Percentiles rank a stretch among this genome's conserved stretches.
phyloP scores from a whole-genome alignment of 2,888 invertebrate genomes.

The Agrotis segetum region DNA sequence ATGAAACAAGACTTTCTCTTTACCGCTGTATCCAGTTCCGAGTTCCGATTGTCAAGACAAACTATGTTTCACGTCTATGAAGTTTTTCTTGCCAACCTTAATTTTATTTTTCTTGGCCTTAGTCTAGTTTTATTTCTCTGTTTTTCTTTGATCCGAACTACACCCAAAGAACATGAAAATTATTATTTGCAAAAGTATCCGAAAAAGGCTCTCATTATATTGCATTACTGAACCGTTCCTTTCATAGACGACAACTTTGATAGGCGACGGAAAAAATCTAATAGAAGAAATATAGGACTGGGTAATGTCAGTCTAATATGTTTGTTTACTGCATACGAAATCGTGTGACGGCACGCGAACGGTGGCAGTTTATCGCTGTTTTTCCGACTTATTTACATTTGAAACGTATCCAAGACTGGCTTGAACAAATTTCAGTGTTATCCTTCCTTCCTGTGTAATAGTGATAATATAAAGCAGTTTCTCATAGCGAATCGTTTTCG shows the following conservation, averaged over 20 bases:
- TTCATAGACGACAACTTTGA: constrained; percentile 59
- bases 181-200: constrained; percentile 42
- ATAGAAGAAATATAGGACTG: constrained; percentile 66
- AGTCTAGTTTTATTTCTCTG: constrained; percentile 30
- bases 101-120: not conserved
- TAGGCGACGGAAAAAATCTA: constrained; percentile 65
- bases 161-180: constrained; percentile 9
- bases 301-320: constrained; percentile 74
- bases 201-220: constrained; percentile 37
- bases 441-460: constrained; percentile 65
- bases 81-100: not conserved
- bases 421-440: constrained; percentile 61
- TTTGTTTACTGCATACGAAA: constrained; percentile 80
- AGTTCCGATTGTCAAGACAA: not conserved
- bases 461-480: constrained; percentile 57
- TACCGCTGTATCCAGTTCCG: too few species aligned
- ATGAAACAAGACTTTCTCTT: too few species aligned
- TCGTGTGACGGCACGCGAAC: constrained; percentile 62
- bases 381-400: constrained; percentile 76
- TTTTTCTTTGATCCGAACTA: constrained; percentile 36
- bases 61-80: not conserved
- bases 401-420: constrained; percentile 68
- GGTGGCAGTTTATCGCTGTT: constrained; percentile 74
- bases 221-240: constrained; percentile 52
- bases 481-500: constrained; percentile 52